Conservation (phyloP, 2,797 vertebrate genomes). For the Podarcis siculus region DNA sequence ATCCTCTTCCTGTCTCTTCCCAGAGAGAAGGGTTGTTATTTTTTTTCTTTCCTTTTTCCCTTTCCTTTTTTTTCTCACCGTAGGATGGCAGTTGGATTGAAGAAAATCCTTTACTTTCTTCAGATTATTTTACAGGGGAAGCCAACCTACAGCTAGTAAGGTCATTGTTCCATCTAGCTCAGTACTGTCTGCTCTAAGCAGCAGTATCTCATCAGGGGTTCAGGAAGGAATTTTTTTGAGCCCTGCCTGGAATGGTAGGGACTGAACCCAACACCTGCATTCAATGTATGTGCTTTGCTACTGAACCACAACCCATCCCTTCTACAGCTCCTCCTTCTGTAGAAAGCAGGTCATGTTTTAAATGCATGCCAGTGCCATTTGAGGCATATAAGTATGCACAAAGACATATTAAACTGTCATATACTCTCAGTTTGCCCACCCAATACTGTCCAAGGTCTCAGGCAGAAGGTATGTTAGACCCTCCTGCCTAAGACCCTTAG, state of each 20-base stretch:
- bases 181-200: background rate
- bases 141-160: background rate
- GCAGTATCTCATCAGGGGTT: background rate
- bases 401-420: background rate
- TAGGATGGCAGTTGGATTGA: conserved; percentile 55
- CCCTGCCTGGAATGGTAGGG: background rate
- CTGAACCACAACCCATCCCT: background rate
- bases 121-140: conserved; percentile 27
- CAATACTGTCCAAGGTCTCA: background rate
- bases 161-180: background rate
- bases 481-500: too few species aligned
- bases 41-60: conserved; percentile 43
- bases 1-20: conserved; percentile 89
- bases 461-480: too few species aligned
- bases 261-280: background rate
- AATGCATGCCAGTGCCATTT: background rate
- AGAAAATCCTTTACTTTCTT: conserved; percentile 64
- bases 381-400: background rate
- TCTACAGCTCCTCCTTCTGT: conserved; percentile 44
- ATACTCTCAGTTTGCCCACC: background rate
- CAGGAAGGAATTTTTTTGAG: background rate
- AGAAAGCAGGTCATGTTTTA: conserved; percentile 14
- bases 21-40: conserved; percentile 54
- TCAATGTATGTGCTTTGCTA: background rate
- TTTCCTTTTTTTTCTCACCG: conserved; percentile 52